phyloP scores from a whole-genome alignment of 2,113 vertebrate species.

The Dendrocopos noguchii region DNA sequence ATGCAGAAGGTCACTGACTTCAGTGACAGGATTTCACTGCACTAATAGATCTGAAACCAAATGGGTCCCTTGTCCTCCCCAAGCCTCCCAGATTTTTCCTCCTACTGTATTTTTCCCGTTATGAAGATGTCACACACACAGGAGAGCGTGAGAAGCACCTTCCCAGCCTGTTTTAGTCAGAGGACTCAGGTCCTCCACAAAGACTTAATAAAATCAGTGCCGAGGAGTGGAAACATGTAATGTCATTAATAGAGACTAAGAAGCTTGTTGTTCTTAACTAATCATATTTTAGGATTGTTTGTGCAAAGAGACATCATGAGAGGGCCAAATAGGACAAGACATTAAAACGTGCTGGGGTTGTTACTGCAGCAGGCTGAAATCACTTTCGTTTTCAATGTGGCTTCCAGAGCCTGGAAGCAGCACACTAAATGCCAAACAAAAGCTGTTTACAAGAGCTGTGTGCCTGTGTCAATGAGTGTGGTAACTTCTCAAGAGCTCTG shows the following conservation, averaged over 20 bases:
- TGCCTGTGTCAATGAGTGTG: not conserved
- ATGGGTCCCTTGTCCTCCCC: not conserved
- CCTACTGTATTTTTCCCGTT: not conserved
- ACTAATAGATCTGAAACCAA: not conserved
- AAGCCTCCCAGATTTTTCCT: not conserved
- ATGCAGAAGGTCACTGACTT: not conserved
- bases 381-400: not conserved
- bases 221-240: conserved; percentile 8
- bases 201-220: conserved; percentile 25
- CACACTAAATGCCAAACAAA: not conserved
- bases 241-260: conserved; percentile 2
- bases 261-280: conserved; percentile 5
- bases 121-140: not conserved
- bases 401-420: not conserved
- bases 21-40: not conserved
- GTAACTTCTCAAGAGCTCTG: not conserved
- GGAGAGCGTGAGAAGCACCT: not conserved
- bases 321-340: not conserved
- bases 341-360: not conserved
- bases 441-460: not conserved
- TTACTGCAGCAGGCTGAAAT: not conserved
- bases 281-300: conserved; percentile 9
- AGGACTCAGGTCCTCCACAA: not conserved
- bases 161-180: not conserved
- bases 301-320: not conserved